Evolutionary conservation across 2,113 vertebrate genomes (phyloP).

Genomic region (Anguilla rostrata): DNA sequence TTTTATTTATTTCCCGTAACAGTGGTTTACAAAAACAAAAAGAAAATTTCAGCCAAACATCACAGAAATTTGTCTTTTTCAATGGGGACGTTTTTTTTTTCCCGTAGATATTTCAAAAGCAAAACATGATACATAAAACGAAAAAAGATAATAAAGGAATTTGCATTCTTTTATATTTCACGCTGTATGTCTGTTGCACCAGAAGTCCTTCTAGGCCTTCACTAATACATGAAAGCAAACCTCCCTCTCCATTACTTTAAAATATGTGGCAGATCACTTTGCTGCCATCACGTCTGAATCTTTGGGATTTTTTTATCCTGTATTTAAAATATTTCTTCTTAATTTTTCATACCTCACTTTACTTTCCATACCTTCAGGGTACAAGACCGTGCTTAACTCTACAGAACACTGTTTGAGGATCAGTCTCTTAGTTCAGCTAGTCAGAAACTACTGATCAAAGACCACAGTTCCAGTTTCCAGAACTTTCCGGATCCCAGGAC

Average conservation of each 20-base stretch:
- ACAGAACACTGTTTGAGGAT: neutral
- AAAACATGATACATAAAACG: neutral
- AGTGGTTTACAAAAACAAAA: neutral
- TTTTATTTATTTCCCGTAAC: neutral
- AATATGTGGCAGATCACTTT: neutral
- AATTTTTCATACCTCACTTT: neutral
- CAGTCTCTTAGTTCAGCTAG: neutral
- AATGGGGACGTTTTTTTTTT: neutral
- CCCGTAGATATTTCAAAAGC: constrained; percentile 12
- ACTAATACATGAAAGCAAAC: neutral
- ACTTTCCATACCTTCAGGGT: neutral
- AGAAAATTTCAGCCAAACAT: neutral
- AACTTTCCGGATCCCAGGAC: neutral
- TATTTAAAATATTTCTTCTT: neutral
- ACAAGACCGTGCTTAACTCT: neutral
- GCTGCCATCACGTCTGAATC: neutral
- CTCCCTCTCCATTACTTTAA: neutral
- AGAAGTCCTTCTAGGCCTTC: neutral
- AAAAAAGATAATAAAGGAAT: neutral
- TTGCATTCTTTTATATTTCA: neutral
- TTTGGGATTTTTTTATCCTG: neutral
- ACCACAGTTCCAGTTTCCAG: neutral
- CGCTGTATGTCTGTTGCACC: neutral
- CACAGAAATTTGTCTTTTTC: neutral
- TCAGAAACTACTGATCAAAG: constrained; percentile 10